Base-by-base conservation (phyloP, 2,888 invertebrate genomes). In the Dasypolia templi region DNA sequence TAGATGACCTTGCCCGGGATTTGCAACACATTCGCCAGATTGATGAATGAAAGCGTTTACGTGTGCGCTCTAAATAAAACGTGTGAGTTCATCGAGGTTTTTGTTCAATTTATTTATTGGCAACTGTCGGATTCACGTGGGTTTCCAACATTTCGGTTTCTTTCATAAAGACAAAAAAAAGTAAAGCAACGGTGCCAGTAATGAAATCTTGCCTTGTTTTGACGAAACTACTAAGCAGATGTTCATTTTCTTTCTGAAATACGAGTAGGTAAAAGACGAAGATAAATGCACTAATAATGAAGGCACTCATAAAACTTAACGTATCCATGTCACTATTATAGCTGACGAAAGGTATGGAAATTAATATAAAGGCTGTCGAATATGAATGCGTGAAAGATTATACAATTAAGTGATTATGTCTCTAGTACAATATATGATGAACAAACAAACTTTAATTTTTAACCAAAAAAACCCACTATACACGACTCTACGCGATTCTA, bases 1-100 rank as follows among this genome's bases (percentile, higher is more conserved):
- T 63, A 51, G 68, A 66, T 75, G 87, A 84, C 87, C 86, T 87
- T 81, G 86, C 77, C 75, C 77, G 81, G 63, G 82, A 78, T 82
- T 83, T 70, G 82, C 82, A 84, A 75, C 67, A 81, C 79, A 82
- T 78, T 84, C 73, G 61, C 78, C 49, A 44, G 77, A 75, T 75
- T 77, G 79, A 86, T 86, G 86, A 86, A 86, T 86, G 86, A 83
- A 83, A 84, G 69, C 81, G 63, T 71, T 81, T 76, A 79, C 86
- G 84, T 77, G 85, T 69, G 83, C 46, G 79, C 65, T 72, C 72
- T 49, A 80, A 80, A 85, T 84, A 82, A 84, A 79, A 64, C 55
- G 70, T 53, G 61, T 78, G 83, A 77, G 56, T 72, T 74, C 85
- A 80, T 76, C 65, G 74, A 74, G 73, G 73, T 66, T 75, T 68